Base-by-base conservation (phyloP, 1,140 invertebrate species). In the Heliconius hewitsoni region DNA sequence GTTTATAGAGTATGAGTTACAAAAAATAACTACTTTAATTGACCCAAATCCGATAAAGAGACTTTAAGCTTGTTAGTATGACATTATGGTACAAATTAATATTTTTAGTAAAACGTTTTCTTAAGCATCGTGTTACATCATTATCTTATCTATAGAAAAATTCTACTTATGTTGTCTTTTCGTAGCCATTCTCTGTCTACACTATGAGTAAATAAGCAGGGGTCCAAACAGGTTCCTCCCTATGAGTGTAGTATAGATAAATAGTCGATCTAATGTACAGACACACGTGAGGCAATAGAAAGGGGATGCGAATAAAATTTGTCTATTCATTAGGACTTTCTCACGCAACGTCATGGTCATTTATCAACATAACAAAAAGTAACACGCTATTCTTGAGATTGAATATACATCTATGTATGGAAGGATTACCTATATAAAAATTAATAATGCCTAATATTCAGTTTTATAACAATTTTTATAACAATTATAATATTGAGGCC, bases 181-280 rank as follows among this genome's bases (percentile, higher is more conserved):
- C 60, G 19, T 11, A 66, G 60, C 23, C 23, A 66, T 66, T 66
- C 60, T 66, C n/a, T 11, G 27, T 66, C 11, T 66, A 60, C n/a
- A 23, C 27, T 66, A 16, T 66, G 37, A 77, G 60, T 71, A 83
- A 79, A 82, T 77, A 86, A 27, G 27, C 79, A 81, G 81, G 83
- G 85, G 80, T 81, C 74, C 76, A 86, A 90, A 90, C 90, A 90
- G 89, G 90, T 91, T 83, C 83, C 84, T 83, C 83, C 84, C 84
- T 85, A 6, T 19, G 50, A 52, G 50, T 85, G 37, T 77, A 85
- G 79, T 73, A 86, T 89, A 88, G 84, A 87, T 83, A 86, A 90
- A 89, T 86, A 86, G 82, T 86, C 73, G 78, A 79, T 79, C 77
- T 84, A 81, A 76, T 79, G 78, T 81, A 81, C 1, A 52, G 50